phyloP scores from a whole-genome alignment of 2,888 invertebrate species.

The Crossocerus cetratus region DNA sequence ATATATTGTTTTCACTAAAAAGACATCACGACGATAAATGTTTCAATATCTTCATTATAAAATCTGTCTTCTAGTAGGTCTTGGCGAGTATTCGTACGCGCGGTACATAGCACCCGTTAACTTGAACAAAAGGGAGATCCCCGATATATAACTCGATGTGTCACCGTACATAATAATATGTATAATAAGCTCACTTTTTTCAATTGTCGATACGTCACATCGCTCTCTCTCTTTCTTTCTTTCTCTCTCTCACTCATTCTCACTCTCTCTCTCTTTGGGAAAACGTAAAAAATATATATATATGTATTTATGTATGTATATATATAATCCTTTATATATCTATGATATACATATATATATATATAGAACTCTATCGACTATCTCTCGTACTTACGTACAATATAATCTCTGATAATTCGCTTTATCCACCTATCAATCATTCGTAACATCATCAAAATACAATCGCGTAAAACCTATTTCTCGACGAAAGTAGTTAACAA shows the following conservation, averaged over 20 bases:
- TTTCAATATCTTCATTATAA: slow-evolving; percentile 63
- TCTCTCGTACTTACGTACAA: slow-evolving; percentile 63
- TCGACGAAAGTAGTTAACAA: slow-evolving; percentile 66
- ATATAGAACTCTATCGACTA: slow-evolving; percentile 52
- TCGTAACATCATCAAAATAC: slow-evolving; percentile 67
- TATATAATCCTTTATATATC: slow-evolving; percentile 53
- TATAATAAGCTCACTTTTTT: slow-evolving; percentile 65
- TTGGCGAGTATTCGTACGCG: slow-evolving; percentile 60
- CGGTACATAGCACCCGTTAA: slow-evolving; percentile 57
- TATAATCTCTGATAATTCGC: slow-evolving; percentile 68
- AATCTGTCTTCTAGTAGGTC: slow-evolving; percentile 57
- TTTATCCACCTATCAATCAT: slow-evolving; percentile 62
- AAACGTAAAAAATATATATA: slow-evolving; percentile 73
- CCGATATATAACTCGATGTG: slow-evolving; percentile 55
- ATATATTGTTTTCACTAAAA: slow-evolving; percentile 57
- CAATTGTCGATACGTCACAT: slow-evolving; percentile 44
- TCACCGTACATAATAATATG: slow-evolving; percentile 48
- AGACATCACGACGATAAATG: slow-evolving; percentile 62
- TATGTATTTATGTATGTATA: slow-evolving; percentile 49
- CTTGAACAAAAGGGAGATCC: slow-evolving; percentile 52
- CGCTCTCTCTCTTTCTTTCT: too few relatives aligned
- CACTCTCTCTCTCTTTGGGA: slow-evolving; percentile 69
- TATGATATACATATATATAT: slow-evolving; percentile 39
- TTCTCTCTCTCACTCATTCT: too few relatives aligned
- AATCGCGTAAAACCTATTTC: slow-evolving; percentile 65